Evolutionary conservation across 2,113 vertebrate species (phyloP).

Genomic region (Leucosticte australis): DNA sequence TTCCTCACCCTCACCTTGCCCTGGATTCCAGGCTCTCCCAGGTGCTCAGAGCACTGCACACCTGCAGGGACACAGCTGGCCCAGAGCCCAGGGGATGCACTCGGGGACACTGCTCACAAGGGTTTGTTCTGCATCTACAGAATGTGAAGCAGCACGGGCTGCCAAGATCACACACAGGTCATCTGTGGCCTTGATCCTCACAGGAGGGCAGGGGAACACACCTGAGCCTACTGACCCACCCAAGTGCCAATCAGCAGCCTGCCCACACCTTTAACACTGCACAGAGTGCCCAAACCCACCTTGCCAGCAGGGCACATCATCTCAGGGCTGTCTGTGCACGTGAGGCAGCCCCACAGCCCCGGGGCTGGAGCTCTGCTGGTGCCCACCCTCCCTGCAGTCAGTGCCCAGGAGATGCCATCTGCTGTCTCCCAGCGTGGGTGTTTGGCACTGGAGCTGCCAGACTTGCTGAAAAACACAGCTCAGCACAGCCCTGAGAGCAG

Average conservation of each 20-base stretch:
- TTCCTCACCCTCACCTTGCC: not conserved
- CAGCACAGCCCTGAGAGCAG: not conserved
- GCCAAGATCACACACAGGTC: not conserved
- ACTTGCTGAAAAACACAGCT: not conserved
- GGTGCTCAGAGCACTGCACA: not conserved
- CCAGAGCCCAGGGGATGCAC: fast-evolving
- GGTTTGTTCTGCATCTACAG: fast-evolving
- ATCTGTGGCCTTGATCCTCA: not conserved
- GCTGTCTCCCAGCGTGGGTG: not conserved
- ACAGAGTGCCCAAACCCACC: fast-evolving
- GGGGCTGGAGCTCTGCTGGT: not conserved
- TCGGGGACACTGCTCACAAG: fast-evolving
- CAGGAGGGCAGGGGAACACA: not conserved
- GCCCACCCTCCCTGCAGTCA: not conserved
- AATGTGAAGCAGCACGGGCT: not conserved
- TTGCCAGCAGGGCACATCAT: fast-evolving
- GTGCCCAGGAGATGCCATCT: not conserved
- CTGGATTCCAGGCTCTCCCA: not conserved
- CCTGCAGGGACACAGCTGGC: not conserved
- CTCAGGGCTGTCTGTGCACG: fast-evolving
- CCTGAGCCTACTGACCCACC: not conserved
- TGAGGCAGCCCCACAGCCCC: not conserved
- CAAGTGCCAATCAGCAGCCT: fast-evolving
- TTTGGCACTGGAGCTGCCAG: conserved; percentile 24
- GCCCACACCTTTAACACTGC: not conserved